A percentile compares a stretch with the other conserved stretches of the same genome.
Evolutionary conservation across 2,113 vertebrate genomes (phyloP).

Genomic region (Triplophysa rosa): DNA sequence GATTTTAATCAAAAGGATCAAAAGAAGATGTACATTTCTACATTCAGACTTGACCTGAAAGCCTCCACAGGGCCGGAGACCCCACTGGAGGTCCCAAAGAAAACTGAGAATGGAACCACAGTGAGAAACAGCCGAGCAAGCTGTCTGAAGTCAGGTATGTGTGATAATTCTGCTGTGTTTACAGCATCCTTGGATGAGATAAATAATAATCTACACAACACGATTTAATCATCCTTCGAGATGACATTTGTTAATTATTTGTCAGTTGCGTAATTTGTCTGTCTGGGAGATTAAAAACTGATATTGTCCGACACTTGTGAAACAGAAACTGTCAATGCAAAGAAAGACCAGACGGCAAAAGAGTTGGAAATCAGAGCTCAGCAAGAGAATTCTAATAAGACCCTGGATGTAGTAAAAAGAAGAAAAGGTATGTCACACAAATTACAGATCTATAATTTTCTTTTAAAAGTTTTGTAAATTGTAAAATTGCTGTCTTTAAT

Average conservation of each 20-base stretch:
- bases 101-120: conserved; percentile 43
- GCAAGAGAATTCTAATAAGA: conserved; percentile 5
- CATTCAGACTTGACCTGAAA: conserved; percentile 65
- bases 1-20: conserved; percentile 50
- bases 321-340: conserved; percentile 40
- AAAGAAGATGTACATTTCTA: conserved; percentile 68
- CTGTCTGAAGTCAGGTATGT: conserved; percentile 35
- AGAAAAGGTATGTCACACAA: conserved; percentile 50
- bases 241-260: background rate
- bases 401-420: conserved; percentile 5
- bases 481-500: too few species aligned
- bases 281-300: background rate
- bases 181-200: too few species aligned
- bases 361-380: conserved; percentile 37
- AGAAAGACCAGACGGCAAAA: background rate
- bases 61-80: conserved; percentile 6
- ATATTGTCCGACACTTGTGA: background rate
- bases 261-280: background rate
- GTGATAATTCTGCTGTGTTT: too few species aligned
- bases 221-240: too few species aligned
- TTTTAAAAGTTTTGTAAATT: too few species aligned
- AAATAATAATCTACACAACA: too few species aligned
- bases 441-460: too few species aligned
- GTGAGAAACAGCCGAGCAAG: background rate
- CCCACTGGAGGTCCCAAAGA: background rate